Conservation (phyloP, 2,113 vertebrate species). For the Ondatra zibethicus region DNA sequence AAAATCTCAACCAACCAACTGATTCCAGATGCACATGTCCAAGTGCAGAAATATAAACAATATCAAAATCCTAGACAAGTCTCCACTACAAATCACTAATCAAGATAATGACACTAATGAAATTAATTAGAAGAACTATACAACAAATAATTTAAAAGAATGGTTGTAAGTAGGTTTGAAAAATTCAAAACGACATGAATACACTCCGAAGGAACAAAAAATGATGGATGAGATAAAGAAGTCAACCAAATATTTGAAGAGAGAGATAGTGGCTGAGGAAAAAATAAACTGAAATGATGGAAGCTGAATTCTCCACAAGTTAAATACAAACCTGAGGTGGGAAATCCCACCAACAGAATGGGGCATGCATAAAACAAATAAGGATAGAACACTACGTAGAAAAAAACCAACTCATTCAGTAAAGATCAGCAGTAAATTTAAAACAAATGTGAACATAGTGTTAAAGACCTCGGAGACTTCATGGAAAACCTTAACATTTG, state of each 20-base stretch:
- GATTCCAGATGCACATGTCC: not conserved
- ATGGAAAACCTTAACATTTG: too few species aligned
- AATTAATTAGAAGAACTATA: not conserved
- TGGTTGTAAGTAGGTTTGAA: not conserved
- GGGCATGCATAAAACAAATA: not conserved
- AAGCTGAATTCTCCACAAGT: not conserved
- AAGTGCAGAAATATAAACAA: not conserved
- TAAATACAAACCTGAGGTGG: not conserved
- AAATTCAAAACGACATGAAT: not conserved
- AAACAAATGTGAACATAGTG: not conserved
- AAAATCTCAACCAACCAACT: not conserved
- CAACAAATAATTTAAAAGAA: not conserved
- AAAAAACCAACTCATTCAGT: not conserved
- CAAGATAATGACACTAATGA: not conserved
- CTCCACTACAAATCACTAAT: not conserved
- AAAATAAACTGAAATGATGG: not conserved
- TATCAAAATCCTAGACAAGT: not conserved
- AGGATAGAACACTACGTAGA: not conserved
- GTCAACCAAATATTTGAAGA: not conserved
- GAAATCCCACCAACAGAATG: not conserved
- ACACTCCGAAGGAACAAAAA: not conserved
- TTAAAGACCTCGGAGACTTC: not conserved
- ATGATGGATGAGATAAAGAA: not conserved
- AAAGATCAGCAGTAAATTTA: not conserved
- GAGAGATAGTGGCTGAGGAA: not conserved